phyloP scores from a whole-genome alignment of 2,888 invertebrate genomes.

The Tenodera sinensis region DNA sequence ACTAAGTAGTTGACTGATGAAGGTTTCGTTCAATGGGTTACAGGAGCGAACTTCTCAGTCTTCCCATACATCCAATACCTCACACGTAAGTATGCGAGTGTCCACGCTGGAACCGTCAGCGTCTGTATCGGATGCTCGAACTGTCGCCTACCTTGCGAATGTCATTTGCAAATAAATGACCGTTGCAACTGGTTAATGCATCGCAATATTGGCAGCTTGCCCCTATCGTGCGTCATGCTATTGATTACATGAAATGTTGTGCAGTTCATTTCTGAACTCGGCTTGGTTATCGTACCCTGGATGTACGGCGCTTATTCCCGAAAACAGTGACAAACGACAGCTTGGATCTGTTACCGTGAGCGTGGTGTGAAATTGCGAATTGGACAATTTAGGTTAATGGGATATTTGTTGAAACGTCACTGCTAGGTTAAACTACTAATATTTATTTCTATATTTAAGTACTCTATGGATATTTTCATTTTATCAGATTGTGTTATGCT shows the following conservation, averaged over 20 bases:
- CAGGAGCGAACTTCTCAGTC: conserved; percentile 44
- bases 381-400: no score
- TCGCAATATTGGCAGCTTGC: not conserved
- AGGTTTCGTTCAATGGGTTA: not conserved
- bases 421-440: no score
- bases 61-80: conserved; percentile 46
- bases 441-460: no score
- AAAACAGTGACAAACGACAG: no score
- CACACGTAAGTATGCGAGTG: conserved; percentile 44
- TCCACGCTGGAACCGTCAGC: not conserved
- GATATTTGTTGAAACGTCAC: no score
- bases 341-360: no score
- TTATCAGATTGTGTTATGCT: no score
- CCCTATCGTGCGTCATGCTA: not conserved
- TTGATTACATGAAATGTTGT: not conserved
- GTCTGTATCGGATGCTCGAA: not conserved
- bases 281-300: no score
- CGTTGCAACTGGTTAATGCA: not conserved
- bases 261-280: not conserved
- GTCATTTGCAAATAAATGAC: not conserved
- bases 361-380: no score
- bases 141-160: not conserved
- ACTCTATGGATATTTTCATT: no score
- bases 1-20: not conserved
- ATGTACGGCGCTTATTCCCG: no score